A percentile compares a stretch with the other conserved stretches of the same genome.
phyloP scores from a whole-genome alignment of 2,888 invertebrate genomes.

The Pachliopta kotzebuea region DNA sequence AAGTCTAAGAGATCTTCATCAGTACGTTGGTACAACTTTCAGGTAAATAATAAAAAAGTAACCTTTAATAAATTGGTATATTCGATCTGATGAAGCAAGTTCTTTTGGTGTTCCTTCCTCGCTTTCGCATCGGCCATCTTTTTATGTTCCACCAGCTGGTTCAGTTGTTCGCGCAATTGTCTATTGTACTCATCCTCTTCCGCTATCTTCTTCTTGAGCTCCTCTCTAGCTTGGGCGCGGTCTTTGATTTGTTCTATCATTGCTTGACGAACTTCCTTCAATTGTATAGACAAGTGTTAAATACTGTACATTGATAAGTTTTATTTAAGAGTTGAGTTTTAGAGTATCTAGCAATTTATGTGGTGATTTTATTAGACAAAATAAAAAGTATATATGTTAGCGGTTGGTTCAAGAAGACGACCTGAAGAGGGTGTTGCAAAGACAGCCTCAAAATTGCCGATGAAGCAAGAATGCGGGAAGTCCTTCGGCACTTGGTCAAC shows the following conservation, averaged over 20 bases:
- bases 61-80: constrained; percentile 69
- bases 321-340: background rate
- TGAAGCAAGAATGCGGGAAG: too few species aligned
- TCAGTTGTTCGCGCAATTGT: constrained; percentile 48
- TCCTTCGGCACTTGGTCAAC: too few species aligned
- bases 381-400: too few species aligned
- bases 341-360: too few species aligned
- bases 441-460: too few species aligned
- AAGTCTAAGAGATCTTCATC: too few species aligned
- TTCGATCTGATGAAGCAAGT: constrained; percentile 57
- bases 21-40: background rate
- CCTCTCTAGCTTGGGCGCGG: constrained; percentile 39
- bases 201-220: constrained; percentile 40
- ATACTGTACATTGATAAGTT: background rate
- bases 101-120: constrained; percentile 48
- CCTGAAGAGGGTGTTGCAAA: too few species aligned
- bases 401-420: too few species aligned
- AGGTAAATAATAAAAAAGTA: background rate
- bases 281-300: background rate
- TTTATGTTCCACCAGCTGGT: constrained; percentile 46
- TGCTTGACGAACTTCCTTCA: constrained; percentile 56
- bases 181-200: constrained; percentile 52
- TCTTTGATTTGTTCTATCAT: constrained; percentile 64
- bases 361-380: too few species aligned
- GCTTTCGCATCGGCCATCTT: constrained; percentile 46